These are phyloP conservation scores for Catharus ustulatus DNA, from an alignment of 2,797 vertebrate species.

Conservation along the genomic window DNA sequence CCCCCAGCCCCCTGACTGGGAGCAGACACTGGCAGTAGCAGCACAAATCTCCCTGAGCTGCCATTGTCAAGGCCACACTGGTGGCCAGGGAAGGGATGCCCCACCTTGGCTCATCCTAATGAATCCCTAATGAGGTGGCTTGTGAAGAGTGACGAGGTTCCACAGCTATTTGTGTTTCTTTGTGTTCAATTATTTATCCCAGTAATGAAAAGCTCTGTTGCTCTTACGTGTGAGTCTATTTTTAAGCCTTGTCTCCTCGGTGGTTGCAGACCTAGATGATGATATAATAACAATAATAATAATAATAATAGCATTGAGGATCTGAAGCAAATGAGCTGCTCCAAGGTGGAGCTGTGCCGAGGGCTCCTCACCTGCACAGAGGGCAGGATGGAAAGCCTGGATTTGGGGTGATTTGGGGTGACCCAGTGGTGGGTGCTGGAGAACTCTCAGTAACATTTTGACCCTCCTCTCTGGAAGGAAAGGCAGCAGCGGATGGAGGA, in stretches of 20 bases:
- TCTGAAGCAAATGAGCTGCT: background rate
- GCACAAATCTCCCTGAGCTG: background rate
- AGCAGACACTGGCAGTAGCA: background rate
- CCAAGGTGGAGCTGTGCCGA: background rate
- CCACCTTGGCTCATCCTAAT: background rate
- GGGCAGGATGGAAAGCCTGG: background rate
- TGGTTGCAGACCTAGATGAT: conserved; percentile 5
- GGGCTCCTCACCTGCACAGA: background rate
- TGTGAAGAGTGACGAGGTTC: background rate
- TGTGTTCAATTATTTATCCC: conserved; percentile 52
- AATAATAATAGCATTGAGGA: background rate
- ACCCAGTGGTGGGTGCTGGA: background rate
- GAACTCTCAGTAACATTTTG: background rate
- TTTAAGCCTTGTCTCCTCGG: background rate
- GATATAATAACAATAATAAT: background rate
- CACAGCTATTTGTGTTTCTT: conserved; percentile 29
- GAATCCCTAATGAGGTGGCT: background rate
- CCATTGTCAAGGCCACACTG: accelerated
- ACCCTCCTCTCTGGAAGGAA: conserved; percentile 33
- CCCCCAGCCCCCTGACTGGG: background rate
- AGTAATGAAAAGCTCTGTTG: background rate
- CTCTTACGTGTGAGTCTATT: conserved; percentile 18
- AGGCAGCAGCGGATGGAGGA: conserved; percentile 73
- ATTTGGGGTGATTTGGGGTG: background rate
- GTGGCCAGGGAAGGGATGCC: background rate